Evolutionary conservation across 2,113 vertebrate species (phyloP).

Genomic region (Sebastes schlegelii): DNA sequence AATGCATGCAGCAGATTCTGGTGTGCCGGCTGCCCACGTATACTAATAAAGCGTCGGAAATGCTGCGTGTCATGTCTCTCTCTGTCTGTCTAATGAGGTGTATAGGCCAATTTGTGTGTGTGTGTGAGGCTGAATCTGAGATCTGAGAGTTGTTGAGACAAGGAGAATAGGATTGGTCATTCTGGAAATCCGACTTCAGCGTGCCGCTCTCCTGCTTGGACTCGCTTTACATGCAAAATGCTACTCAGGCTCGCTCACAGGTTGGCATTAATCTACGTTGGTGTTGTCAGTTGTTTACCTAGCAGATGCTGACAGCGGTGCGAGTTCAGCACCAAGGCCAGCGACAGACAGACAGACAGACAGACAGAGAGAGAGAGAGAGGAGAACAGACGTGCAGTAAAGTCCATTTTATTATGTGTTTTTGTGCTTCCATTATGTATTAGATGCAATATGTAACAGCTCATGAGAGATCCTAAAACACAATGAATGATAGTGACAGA

Average conservation of each 20-base stretch:
- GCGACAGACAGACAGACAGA: no score
- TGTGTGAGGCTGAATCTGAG: slow-evolving; percentile 1
- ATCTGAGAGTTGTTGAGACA: background rate
- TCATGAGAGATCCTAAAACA: background rate
- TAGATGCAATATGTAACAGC: background rate
- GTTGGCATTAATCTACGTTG: slow-evolving; percentile 25
- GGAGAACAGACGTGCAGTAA: background rate
- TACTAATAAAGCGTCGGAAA: slow-evolving; percentile 14
- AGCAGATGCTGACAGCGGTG: slow-evolving; percentile 22
- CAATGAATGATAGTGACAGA: slow-evolving; percentile 7
- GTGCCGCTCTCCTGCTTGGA: background rate
- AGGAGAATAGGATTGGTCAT: slow-evolving; percentile 2
- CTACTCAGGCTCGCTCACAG: slow-evolving; percentile 6
- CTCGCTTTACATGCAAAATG: slow-evolving; percentile 33
- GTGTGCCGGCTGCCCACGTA: background rate
- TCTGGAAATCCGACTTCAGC: slow-evolving; percentile 23
- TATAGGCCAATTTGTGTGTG: background rate
- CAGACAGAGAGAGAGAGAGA: background rate
- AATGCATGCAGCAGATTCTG: background rate
- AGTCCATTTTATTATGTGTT: background rate
- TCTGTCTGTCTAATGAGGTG: slow-evolving; percentile 40
- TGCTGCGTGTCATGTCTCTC: background rate
- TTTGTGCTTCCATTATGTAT: background rate
- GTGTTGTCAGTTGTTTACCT: slow-evolving; percentile 48
- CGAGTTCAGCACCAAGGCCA: slow-evolving; percentile 48